Base-by-base conservation (phyloP, 2,888 invertebrate genomes). In the Diarsia rubi region DNA sequence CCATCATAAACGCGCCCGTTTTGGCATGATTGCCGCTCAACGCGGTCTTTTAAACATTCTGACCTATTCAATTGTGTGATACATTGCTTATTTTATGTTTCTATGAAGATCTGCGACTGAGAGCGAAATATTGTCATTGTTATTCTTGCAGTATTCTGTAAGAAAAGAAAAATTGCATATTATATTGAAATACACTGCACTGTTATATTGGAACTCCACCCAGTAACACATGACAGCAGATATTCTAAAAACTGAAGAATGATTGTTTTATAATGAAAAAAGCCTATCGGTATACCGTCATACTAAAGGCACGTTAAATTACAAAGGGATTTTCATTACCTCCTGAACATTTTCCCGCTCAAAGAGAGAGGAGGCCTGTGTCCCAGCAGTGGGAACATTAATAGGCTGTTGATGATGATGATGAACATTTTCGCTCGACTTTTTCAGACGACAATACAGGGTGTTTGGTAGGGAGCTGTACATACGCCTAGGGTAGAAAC, bases 21-120 rank as follows among this genome's bases (percentile, higher is more conserved):
- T 93, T 92, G 93, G 91, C 92, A 91, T 90, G 89, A 92, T 91
- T 89, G 90, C 89, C 86, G 86, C 81, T 87, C 77, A 71, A 64
- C 71, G 75, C 73, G 80, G 75, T 75, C 75, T 80, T 83, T 84
- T 85, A 84, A 83, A 81, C 75, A 80, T 83, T 73, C 85, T 86
- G 86, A 86, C 83, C 84, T 85, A 84, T 86, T 88, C 83, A 82
- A 74, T 80, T 81, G 77, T 77, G 67, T 81, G 77, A 79, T 81
- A 79, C 69, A 82, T 78, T 64, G 76, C 69, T 78, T 72, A 72
- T 79, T 86, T 84, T 84, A 79, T 79, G 66, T 64, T 75, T 70
- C 63, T 76, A 78, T 69, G 52, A 62, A 66, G 69, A 67, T 77
- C 75, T 76, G 67, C 68, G 63, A 64, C 74, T 66, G 78, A 76